Conservation (phyloP, 2,888 invertebrate genomes). For the Strigamia transsilvanica region DNA sequence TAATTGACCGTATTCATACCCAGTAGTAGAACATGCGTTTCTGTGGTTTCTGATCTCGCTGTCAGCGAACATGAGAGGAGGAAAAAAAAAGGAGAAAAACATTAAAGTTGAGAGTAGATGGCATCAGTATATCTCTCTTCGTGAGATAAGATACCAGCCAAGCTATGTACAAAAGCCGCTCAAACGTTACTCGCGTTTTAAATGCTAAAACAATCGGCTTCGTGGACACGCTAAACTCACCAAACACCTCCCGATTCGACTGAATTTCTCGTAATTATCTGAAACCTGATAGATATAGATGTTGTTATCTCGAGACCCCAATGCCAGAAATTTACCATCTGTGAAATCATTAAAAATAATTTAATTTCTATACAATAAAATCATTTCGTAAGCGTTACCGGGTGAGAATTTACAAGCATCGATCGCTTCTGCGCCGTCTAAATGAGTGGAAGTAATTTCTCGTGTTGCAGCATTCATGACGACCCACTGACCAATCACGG, state of each 20-base stretch:
- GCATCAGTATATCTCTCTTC: not conserved
- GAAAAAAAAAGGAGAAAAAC: slow-evolving; percentile 50
- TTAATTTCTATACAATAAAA: not conserved
- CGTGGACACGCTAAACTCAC: slow-evolving; percentile 66
- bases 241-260: slow-evolving; percentile 82
- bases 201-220: not conserved
- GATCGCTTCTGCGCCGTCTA: slow-evolving; percentile 55
- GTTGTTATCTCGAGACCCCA: slow-evolving; percentile 88
- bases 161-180: slow-evolving; percentile 1
- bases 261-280: slow-evolving; percentile 78
- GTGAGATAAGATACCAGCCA: slow-evolving; percentile 2
- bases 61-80: slow-evolving; percentile 50
- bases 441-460: slow-evolving; percentile 64
- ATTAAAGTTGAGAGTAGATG: slow-evolving; percentile 18
- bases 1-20: slow-evolving; percentile 54
- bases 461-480: slow-evolving; percentile 81
- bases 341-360: slow-evolving; percentile 69
- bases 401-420: slow-evolving; percentile 56
- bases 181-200: not conserved
- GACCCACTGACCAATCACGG: slow-evolving; percentile 81
- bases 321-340: slow-evolving; percentile 80
- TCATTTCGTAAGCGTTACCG: slow-evolving; percentile 16
- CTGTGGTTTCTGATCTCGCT: slow-evolving; percentile 55
- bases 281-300: slow-evolving; percentile 88
- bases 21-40: slow-evolving; percentile 56